Base-by-base conservation (phyloP, 2,797 vertebrate genomes). In the Scleropages formosus region DNA sequence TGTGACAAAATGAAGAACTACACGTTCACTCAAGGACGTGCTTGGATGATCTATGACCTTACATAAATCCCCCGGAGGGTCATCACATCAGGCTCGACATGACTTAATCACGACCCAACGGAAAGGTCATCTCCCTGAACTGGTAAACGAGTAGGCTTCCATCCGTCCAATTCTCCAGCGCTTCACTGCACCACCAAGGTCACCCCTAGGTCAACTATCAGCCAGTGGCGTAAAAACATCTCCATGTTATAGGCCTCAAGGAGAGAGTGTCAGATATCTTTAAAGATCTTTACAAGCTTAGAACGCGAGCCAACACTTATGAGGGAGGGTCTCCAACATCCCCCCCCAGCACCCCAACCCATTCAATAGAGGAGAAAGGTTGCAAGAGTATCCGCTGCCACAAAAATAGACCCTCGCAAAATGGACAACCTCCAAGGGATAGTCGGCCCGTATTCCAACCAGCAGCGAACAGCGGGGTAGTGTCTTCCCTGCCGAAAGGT, bases 401-500 rank as follows among this genome's bases (percentile, higher is more conserved):
- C 24, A 59, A 69, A 75, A 75, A 61, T 44, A 75, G 72, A 22
- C 4, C 31, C 39, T 60, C 31, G 18, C 47, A 46, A n/a, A n/a
- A 61, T 69, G 53, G 44, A 24, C 56, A 10, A 12, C 3, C 66
- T 75, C 65, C 56, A 61, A 69, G 15, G 46, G 18, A 24, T 47
- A 67, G 53, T 74, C 49, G 53, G 47, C 39, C 51, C 56, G 49
- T 51, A 13, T 22, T 11, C 18, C n/a, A 39, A 49, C 66, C 15
- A 66, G 20, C 46, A n/a, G n/a, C 46, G 16, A 4, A 4, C 18
- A 69, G 44, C 11, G 49, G 20, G 53, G n/a, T 16, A 16, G 47
- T 26, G 27, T 8, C 74, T 82, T 81, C 84, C 75, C 78, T 63
- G 77, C 75, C 70, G 84, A 87, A 89, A 94, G 91, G 92, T 92